Conservation (phyloP, 2,888 invertebrate species). For the Anthoptus insignis region DNA sequence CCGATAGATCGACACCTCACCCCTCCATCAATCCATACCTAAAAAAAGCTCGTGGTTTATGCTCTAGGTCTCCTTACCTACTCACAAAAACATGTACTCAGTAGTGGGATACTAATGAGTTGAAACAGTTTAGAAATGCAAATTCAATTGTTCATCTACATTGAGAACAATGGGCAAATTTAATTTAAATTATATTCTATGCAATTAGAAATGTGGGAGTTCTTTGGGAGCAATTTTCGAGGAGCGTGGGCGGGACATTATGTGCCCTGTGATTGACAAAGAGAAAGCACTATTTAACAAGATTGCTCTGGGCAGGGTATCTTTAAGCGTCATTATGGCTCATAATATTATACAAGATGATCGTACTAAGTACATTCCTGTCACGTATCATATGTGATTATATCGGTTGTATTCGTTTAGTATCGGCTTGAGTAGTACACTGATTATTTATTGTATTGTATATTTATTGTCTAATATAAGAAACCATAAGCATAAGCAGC, state of each 20-base stretch:
- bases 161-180: conserved; percentile 23
- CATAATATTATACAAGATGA: background rate
- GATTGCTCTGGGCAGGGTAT: background rate
- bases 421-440: background rate
- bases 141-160: conserved; percentile 9
- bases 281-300: conserved; percentile 12
- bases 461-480: too few relatives aligned
- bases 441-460: too few relatives aligned
- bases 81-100: too few relatives aligned
- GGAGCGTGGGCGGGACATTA: conserved; percentile 20
- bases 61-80: too few relatives aligned
- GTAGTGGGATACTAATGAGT: too few relatives aligned
- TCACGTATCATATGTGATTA: background rate
- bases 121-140: conserved; percentile 6
- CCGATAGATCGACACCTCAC: too few relatives aligned
- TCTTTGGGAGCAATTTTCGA: conserved; percentile 23
- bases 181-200: conserved; percentile 20
- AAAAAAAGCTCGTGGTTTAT: background rate
- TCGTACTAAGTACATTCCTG: background rate
- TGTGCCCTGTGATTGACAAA: conserved; percentile 24
- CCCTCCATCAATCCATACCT: too few relatives aligned
- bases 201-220: conserved; percentile 29
- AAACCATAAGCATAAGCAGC: too few relatives aligned
- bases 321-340: background rate
- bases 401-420: background rate